Percentiles rank a stretch among this genome's conserved stretches.
phyloP scores from a whole-genome alignment of 2,888 invertebrate genomes.

The Drosophila picticornis region DNA sequence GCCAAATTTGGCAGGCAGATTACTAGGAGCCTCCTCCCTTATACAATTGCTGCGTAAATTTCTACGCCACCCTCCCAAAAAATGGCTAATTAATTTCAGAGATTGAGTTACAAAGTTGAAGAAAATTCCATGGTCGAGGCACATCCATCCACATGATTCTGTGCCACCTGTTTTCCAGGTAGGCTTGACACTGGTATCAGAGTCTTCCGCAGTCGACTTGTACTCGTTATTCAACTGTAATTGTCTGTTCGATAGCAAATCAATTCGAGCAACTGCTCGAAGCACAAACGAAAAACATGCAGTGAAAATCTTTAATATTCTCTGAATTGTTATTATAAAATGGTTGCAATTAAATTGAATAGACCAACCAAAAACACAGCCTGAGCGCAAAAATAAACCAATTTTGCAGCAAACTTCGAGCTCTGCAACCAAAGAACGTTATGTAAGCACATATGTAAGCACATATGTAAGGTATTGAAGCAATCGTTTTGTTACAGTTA shows the following conservation, averaged over 20 bases:
- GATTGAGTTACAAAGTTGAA: neutral
- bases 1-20: neutral
- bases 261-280: neutral
- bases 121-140: neutral
- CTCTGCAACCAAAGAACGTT: neutral
- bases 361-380: too few species aligned
- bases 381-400: too few species aligned
- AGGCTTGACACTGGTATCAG: neutral
- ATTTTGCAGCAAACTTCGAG: neutral
- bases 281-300: too few species aligned
- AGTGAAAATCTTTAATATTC: neutral
- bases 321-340: neutral
- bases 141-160: neutral
- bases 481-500: constrained; percentile 1
- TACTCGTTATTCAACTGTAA: neutral
- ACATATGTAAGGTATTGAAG: neutral
- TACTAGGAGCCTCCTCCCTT: neutral
- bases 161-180: neutral
- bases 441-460: too few species aligned
- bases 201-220: neutral
- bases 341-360: neutral
- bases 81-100: neutral
- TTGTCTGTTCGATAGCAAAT: neutral
- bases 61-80: neutral
- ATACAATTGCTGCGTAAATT: neutral